Base-by-base conservation (phyloP, 2,797 vertebrate species). In the Syngnathus acus region DNA sequence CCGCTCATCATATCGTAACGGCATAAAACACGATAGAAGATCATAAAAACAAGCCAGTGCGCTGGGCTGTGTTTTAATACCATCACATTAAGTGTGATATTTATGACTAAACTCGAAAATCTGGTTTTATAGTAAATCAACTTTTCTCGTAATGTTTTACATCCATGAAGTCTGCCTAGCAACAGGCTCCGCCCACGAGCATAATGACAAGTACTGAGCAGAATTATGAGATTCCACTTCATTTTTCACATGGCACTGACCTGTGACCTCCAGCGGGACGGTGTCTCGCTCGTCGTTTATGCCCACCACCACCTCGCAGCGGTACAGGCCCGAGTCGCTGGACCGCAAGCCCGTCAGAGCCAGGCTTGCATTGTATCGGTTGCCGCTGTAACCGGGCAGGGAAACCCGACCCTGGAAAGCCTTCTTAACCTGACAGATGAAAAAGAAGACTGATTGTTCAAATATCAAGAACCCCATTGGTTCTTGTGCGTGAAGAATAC, bases 211-310 rank as follows among this genome's bases (percentile, higher is more conserved):
- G 47, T 48, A 19, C 47, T 48, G 16, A 48, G 5, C 14, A 16
- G 47, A 4, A 55, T 55, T 32, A 19, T 48, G 47, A 48, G 32
- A 32, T 32, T 32, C 32, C 32, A 32, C 32, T 32, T 32, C 32
- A 32, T 32, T 48, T 48, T 48, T 21, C 4, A 26, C 13, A 21
- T 58, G 66, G 38, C 55, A 66, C 66, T 92, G 77, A 97, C 97
- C 97, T 67, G 90, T 94, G 82, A 98, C 95, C 79, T 96, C 94
- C 78, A 99, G 86, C 0, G 94, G 94, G 72, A 98, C 91, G 13
- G 94, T 93, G 74, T 97, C 95, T 86, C 97, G 94, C 75, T 97
- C 95, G 0, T 98, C 97, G 0, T 94, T 94, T 66, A 99, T 93
- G 73, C 95, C 95, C 1, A 94, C 91, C 76, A 99, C 95, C 48